A percentile compares a stretch with the other conserved stretches of the same genome.
Evolutionary conservation across 2,888 invertebrate genomes (phyloP).

Genomic region (Melinopterus prodromus): DNA sequence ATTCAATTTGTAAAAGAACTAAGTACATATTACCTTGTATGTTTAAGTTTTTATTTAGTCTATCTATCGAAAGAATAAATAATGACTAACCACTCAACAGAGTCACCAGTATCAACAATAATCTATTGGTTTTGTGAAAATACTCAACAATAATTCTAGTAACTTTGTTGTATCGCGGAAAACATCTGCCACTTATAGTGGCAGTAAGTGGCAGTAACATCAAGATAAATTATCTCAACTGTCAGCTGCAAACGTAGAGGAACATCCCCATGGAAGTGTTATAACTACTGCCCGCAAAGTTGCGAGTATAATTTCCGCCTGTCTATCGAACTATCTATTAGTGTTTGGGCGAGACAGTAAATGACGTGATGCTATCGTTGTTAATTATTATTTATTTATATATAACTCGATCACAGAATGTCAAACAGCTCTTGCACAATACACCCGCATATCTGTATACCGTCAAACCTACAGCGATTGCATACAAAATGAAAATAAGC

Average conservation of each 20-base stretch:
- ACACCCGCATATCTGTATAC: neutral
- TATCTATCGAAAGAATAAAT: too few species aligned
- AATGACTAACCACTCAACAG: too few species aligned
- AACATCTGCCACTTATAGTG: neutral
- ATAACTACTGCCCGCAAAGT: neutral
- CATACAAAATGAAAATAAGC: neutral
- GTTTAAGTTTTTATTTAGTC: too few species aligned
- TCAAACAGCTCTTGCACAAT: neutral
- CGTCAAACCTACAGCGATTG: neutral
- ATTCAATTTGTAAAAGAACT: neutral
- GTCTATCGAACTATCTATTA: neutral
- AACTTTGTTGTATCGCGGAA: too few species aligned
- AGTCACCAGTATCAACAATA: too few species aligned
- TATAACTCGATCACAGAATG: neutral
- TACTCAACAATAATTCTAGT: neutral
- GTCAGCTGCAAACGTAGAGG: neutral
- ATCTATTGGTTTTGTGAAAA: too few species aligned
- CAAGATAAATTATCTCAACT: neutral
- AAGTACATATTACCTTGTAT: too few species aligned
- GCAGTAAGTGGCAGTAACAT: neutral
- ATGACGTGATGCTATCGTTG: neutral
- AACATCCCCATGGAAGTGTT: neutral
- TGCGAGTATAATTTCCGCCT: neutral
- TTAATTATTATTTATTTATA: neutral
- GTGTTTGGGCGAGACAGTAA: neutral